phyloP scores from a whole-genome alignment of 2,113 vertebrate species.

The Thamnophis sirtalis region DNA sequence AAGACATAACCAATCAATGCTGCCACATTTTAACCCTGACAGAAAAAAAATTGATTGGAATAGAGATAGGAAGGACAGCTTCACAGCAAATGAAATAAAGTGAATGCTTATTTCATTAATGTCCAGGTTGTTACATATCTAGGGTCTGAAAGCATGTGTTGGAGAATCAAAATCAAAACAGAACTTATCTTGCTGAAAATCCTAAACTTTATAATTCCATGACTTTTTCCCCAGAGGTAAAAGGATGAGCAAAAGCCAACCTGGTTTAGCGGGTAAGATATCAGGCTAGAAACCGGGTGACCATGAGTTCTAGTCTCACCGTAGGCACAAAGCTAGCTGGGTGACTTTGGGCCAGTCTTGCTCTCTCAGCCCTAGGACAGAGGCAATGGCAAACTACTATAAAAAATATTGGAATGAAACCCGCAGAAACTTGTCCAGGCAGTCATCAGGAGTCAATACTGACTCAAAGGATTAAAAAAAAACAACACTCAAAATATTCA shows the following conservation, averaged over 20 bases:
- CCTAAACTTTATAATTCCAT: not conserved
- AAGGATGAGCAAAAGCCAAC: not conserved
- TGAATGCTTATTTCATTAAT: not conserved
- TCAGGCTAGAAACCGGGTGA: not conserved
- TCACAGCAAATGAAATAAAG: not conserved
- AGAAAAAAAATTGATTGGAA: not conserved
- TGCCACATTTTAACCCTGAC: not conserved
- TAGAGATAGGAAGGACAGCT: not conserved
- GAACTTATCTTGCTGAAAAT: not conserved
- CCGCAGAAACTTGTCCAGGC: not conserved
- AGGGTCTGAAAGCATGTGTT: not conserved
- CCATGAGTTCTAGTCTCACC: not conserved
- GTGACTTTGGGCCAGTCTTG: not conserved
- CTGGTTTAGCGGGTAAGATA: not conserved
- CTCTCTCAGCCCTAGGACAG: not conserved
- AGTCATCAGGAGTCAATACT: not conserved
- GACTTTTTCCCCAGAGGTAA: not conserved
- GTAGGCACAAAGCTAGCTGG: not conserved
- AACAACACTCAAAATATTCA: not conserved
- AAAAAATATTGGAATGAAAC: not conserved
- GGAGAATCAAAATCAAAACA: not conserved
- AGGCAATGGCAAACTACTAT: not conserved
- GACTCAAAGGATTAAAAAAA: not conserved
- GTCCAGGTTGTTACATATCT: not conserved
- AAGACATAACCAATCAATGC: not conserved